Evolutionary conservation across 2,888 invertebrate genomes (phyloP).

Genomic region (Lithophane leautieri): DNA sequence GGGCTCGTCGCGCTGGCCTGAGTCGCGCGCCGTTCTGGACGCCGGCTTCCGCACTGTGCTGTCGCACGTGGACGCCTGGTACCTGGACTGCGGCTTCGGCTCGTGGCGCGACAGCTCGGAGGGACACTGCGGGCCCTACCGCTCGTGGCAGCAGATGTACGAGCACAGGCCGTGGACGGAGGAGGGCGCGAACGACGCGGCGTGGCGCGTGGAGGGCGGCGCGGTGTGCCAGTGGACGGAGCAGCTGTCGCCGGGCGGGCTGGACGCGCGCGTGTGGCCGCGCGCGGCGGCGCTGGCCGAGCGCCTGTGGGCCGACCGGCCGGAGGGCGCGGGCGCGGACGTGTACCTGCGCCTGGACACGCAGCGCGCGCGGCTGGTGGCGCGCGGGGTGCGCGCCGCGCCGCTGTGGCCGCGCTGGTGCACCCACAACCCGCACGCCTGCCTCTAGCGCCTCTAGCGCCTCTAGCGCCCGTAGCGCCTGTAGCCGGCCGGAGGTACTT

Average conservation of each 20-base stretch:
- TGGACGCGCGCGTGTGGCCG: constrained; percentile 96
- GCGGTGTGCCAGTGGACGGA: constrained; percentile 97
- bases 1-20: constrained; percentile 95
- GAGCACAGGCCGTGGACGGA: constrained; percentile 94
- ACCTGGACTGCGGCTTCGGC: constrained; percentile 96
- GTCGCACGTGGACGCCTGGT: constrained; percentile 97
- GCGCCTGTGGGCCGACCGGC: constrained; percentile 93
- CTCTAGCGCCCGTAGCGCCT: constrained; percentile 67
- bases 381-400: constrained; percentile 92
- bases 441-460: constrained; percentile 85
- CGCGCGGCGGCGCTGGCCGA: constrained; percentile 95
- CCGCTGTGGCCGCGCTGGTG: constrained; percentile 95
- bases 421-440: constrained; percentile 93
- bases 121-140: constrained; percentile 96
- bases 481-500: constrained; percentile 69
- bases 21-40: constrained; percentile 94
- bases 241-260: constrained; percentile 93
- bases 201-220: constrained; percentile 92
- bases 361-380: constrained; percentile 92
- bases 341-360: constrained; percentile 93
- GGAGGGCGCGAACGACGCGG: constrained; percentile 75
- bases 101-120: constrained; percentile 96
- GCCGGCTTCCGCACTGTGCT: constrained; percentile 94
- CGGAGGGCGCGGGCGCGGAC: constrained; percentile 88
- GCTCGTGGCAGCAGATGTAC: constrained; percentile 96